A percentile compares a stretch with the other conserved stretches of the same genome.
Conservation (phyloP, 2,888 invertebrate species). For the Drosophila melanosoma region DNA sequence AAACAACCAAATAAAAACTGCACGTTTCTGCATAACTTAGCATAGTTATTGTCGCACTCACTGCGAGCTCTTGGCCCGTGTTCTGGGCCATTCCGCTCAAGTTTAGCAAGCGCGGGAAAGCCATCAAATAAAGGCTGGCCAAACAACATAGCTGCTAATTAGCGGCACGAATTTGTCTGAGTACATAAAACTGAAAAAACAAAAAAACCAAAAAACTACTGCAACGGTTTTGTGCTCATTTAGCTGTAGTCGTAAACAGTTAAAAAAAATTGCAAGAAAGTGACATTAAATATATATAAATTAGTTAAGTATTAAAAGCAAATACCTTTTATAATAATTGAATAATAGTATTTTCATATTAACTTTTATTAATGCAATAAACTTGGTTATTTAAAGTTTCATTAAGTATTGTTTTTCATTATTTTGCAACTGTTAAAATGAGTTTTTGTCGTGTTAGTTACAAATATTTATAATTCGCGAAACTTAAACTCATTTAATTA, state of each 20-base stretch:
- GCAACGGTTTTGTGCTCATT: slow-evolving; percentile 1
- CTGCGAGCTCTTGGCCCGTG: slow-evolving; percentile 14
- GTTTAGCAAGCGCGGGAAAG: slow-evolving; percentile 17
- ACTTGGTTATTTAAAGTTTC: not conserved
- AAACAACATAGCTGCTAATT: slow-evolving; percentile 52
- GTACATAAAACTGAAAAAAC: slow-evolving; percentile 25
- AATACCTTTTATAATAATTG: too few species aligned
- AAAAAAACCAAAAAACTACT: slow-evolving; percentile 9
- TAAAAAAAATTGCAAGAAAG: not conserved
- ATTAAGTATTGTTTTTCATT: not conserved
- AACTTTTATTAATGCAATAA: not conserved
- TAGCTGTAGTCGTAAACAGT: not conserved
- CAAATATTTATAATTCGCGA: not conserved
- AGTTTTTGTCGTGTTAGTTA: not conserved
- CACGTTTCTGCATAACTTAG: slow-evolving; percentile 67
- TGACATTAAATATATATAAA: not conserved
- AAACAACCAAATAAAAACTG: slow-evolving; percentile 55
- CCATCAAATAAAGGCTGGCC: slow-evolving; percentile 40
- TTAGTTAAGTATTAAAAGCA: not conserved
- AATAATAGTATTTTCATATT: not conserved
- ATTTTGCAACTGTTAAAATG: not conserved
- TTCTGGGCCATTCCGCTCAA: slow-evolving; percentile 23
- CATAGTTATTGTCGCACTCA: slow-evolving; percentile 35
- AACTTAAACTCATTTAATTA: not conserved
- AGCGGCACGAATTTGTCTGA: slow-evolving; percentile 52